These are phyloP conservation scores for Epinotia ramella DNA, from an alignment of 2,888 invertebrate species.

Conservation along the genomic window DNA sequence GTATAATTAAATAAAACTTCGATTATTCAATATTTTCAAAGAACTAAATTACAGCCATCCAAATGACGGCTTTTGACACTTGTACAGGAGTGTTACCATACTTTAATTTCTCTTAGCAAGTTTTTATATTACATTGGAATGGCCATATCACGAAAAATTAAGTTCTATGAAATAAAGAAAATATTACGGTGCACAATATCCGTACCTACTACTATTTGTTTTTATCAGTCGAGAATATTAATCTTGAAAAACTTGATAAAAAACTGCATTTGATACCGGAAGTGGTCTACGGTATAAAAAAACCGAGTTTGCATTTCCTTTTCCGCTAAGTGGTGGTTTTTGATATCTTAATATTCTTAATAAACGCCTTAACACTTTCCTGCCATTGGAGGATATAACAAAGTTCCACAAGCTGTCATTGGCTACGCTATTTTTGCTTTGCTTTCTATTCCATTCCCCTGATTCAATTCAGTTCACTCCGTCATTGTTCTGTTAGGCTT, in stretches of 20 bases:
- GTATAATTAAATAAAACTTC: slow-evolving; percentile 52
- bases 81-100: slow-evolving; percentile 32
- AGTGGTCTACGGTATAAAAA: neutral
- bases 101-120: neutral
- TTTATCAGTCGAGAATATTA: neutral
- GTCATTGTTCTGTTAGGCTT: slow-evolving; percentile 23
- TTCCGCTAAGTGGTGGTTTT: slow-evolving; percentile 27
- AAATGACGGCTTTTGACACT: slow-evolving; percentile 48
- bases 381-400: slow-evolving; percentile 22
- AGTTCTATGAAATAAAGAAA: neutral
- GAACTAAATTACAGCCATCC: slow-evolving; percentile 48
- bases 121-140: neutral
- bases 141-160: neutral
- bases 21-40: slow-evolving; percentile 57
- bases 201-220: neutral
- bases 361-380: slow-evolving; percentile 19
- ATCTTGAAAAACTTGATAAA: neutral
- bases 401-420: neutral
- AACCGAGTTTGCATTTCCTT: slow-evolving; percentile 21
- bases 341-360: too few species aligned
- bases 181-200: neutral
- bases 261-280: slow-evolving; percentile 20
- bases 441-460: slow-evolving; percentile 12
- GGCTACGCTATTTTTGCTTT: slow-evolving; percentile 19
- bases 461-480: slow-evolving; percentile 3